Conservation (phyloP, 23 tunicate species). For the Aplidium turbinatum region DNA sequence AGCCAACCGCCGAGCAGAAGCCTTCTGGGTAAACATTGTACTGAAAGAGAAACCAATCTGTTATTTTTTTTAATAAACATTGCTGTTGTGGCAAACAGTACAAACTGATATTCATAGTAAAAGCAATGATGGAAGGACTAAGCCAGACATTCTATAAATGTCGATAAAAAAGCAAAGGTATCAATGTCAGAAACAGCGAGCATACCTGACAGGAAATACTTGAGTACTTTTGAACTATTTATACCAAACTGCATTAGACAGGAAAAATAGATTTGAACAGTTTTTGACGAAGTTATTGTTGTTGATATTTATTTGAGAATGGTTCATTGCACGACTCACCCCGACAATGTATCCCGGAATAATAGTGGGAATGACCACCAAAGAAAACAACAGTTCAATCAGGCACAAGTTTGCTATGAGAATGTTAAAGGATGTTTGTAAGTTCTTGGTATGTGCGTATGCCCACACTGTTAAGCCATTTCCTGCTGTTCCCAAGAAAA, state of each 20-base stretch:
- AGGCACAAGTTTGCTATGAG: conserved; percentile 81
- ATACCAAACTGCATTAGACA: too few species aligned
- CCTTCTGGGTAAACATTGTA: conserved; percentile 33
- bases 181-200: neutral
- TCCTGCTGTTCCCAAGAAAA: conserved; percentile 81
- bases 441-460: conserved; percentile 69
- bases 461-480: conserved; percentile 91
- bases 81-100: too few species aligned
- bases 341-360: conserved; percentile 57
- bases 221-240: neutral
- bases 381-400: conserved; percentile 72
- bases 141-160: neutral
- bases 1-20: conserved; percentile 66
- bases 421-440: conserved; percentile 86
- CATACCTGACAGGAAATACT: neutral
- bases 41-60: conserved; percentile 38
- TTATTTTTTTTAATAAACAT: neutral
- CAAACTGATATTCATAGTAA: too few species aligned
- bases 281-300: too few species aligned
- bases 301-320: neutral
- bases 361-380: conserved; percentile 61
- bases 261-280: too few species aligned
- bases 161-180: neutral
- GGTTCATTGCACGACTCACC: conserved; percentile 34
- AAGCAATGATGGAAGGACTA: too few species aligned